Conservation (phyloP, 2,888 invertebrate species). For the Torymus aiolomorphi region DNA sequence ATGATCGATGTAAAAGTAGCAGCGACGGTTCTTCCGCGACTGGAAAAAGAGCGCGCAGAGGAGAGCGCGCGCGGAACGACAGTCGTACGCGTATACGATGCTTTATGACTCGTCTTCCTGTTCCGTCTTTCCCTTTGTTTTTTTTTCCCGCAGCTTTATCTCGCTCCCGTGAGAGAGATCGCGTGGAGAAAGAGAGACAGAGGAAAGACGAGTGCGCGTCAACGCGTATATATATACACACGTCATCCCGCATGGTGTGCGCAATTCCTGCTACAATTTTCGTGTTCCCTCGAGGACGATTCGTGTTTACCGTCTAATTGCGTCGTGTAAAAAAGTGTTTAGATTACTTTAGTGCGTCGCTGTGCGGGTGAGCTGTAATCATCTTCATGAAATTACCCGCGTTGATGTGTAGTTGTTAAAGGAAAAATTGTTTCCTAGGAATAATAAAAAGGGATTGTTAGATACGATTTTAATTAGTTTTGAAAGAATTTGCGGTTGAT, state of each 20-base stretch:
- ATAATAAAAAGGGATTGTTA: too few species aligned
- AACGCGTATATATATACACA: neutral
- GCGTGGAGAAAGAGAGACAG: neutral
- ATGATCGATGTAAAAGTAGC: slow-evolving; percentile 36
- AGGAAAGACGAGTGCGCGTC: neutral
- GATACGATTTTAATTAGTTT: too few species aligned
- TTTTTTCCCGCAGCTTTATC: slow-evolving; percentile 1
- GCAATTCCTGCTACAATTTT: slow-evolving; percentile 20
- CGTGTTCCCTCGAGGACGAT: too few species aligned
- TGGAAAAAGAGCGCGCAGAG: neutral
- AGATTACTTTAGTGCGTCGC: neutral
- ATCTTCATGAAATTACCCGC: neutral
- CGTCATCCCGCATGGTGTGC: neutral
- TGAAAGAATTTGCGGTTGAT: too few species aligned
- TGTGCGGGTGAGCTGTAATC: neutral
- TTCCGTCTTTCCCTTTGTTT: slow-evolving; percentile 42
- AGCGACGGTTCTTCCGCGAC: slow-evolving; percentile 18
- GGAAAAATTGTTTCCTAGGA: too few species aligned
- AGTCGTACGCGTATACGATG: slow-evolving; percentile 27
- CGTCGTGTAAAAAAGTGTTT: slow-evolving; percentile 7
- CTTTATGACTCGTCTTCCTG: slow-evolving; percentile 33
- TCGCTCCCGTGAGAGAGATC: slow-evolving; percentile 32
- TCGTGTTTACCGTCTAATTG: slow-evolving; percentile 16
- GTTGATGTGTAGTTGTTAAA: too few species aligned
- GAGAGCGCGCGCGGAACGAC: slow-evolving; percentile 10